phyloP scores from a whole-genome alignment of 2,797 vertebrate species.

The Cercopithecus hamlyni region DNA sequence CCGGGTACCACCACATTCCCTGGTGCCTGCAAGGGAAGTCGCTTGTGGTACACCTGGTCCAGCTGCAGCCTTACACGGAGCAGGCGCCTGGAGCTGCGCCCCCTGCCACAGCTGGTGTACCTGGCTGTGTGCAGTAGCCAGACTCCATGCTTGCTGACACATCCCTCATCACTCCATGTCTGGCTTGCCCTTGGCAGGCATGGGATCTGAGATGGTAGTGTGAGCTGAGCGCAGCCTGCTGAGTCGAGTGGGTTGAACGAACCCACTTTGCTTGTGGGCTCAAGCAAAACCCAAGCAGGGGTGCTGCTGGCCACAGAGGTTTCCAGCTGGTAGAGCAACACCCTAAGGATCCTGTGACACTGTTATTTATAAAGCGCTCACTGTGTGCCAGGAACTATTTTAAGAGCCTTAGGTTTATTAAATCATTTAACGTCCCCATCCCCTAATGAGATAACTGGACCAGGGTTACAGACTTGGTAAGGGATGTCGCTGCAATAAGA shows the following conservation, averaged over 20 bases:
- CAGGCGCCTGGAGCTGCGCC: neutral
- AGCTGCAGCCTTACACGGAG: neutral
- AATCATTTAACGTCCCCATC: neutral
- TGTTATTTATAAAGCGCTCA: neutral
- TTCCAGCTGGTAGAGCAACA: neutral
- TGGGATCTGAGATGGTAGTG: neutral
- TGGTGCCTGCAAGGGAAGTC: neutral
- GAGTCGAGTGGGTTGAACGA: neutral
- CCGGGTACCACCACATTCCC: neutral
- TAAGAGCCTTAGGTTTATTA: neutral
- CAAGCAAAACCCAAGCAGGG: neutral
- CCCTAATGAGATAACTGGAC: neutral
- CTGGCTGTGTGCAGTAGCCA: neutral
- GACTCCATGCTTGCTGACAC: neutral
- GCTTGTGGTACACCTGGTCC: neutral
- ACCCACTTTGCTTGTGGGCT: neutral
- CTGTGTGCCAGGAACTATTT: neutral
- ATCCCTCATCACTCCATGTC: neutral
- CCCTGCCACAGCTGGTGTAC: neutral
- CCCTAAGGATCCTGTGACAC: neutral
- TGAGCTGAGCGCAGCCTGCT: neutral
- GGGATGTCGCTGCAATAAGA: neutral
- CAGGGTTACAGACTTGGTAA: neutral
- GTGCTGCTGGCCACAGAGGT: neutral
- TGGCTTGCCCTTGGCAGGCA: neutral